Evolutionary conservation across 2,888 invertebrate genomes (phyloP).

Genomic region (Callosobruchus maculatus): DNA sequence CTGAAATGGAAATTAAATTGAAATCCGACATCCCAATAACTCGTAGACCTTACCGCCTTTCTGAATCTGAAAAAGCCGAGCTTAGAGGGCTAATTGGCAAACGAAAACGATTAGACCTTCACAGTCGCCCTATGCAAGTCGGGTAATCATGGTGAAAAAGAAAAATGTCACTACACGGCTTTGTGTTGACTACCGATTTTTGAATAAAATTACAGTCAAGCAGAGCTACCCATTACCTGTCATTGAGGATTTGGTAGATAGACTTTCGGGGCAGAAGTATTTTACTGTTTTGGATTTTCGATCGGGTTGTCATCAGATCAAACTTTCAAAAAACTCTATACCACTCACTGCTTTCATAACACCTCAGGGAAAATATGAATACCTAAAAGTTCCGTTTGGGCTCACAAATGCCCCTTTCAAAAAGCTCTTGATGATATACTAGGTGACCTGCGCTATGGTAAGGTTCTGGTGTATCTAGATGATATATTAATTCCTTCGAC

Average conservation of each 20-base stretch:
- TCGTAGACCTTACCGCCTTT: slow-evolving; percentile 23
- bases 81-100: slow-evolving; percentile 18
- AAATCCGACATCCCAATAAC: slow-evolving; percentile 18
- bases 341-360: slow-evolving; percentile 8
- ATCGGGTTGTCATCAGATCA: slow-evolving; percentile 2
- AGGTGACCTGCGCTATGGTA: background rate
- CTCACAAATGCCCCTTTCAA: slow-evolving; percentile 31
- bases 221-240: slow-evolving; percentile 14
- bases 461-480: slow-evolving; percentile 8
- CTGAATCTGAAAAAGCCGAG: slow-evolving; percentile 15
- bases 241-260: slow-evolving; percentile 1
- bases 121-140: slow-evolving; percentile 16
- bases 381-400: slow-evolving; percentile 34
- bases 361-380: background rate
- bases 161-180: slow-evolving; percentile 22
- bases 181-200: slow-evolving; percentile 21
- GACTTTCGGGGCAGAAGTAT: background rate
- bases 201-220: slow-evolving; percentile 20
- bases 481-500: slow-evolving; percentile 13
- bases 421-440: background rate
- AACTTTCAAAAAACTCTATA: background rate
- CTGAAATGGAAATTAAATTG: slow-evolving; percentile 18
- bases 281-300: slow-evolving; percentile 2
- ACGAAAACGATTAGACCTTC: slow-evolving; percentile 21
- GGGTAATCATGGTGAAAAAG: background rate